phyloP scores from a whole-genome alignment of 2,888 invertebrate species.

The Amphipoea lucens region DNA sequence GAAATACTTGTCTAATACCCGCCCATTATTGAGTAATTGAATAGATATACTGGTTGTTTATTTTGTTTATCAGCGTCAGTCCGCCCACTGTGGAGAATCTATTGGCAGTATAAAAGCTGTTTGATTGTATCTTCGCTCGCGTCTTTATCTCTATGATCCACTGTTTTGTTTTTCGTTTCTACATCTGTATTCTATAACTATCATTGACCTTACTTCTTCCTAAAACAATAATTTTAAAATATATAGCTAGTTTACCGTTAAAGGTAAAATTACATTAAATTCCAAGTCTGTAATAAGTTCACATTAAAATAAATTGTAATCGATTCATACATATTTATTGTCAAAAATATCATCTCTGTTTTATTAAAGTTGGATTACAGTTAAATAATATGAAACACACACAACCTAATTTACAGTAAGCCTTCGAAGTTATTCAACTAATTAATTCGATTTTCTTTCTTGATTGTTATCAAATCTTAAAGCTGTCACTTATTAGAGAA shows the following conservation, averaged over 20 bases:
- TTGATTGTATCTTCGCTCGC: constrained; percentile 45
- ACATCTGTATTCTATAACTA: neutral
- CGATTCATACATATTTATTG: constrained; percentile 25
- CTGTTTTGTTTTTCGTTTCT: constrained; percentile 15
- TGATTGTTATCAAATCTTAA: constrained; percentile 64
- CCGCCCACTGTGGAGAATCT: constrained; percentile 47
- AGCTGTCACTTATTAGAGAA: constrained; percentile 64
- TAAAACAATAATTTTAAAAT: neutral
- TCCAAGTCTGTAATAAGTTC: constrained; percentile 33
- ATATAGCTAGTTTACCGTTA: constrained; percentile 27
- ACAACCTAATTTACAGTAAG: constrained; percentile 36
- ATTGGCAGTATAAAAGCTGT: constrained; percentile 42
- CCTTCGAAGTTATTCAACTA: constrained; percentile 51
- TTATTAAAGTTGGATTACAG: constrained; percentile 18
- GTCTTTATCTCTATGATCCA: constrained; percentile 40
- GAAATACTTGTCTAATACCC: constrained; percentile 58
- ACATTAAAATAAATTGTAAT: constrained; percentile 46
- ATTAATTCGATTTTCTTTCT: constrained; percentile 63
- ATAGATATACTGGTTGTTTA: constrained; percentile 47
- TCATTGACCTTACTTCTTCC: neutral
- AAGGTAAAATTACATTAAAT: constrained; percentile 15
- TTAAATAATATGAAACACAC: constrained; percentile 34
- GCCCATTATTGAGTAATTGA: constrained; percentile 48
- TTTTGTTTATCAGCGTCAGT: constrained; percentile 49
- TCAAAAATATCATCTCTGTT: constrained; percentile 36